Evolutionary conservation across 1,140 invertebrate genomes (phyloP), one percentile per base, ranked within the genome.

Genomic region (Scaptodrosophila lebanonensis): DNA sequence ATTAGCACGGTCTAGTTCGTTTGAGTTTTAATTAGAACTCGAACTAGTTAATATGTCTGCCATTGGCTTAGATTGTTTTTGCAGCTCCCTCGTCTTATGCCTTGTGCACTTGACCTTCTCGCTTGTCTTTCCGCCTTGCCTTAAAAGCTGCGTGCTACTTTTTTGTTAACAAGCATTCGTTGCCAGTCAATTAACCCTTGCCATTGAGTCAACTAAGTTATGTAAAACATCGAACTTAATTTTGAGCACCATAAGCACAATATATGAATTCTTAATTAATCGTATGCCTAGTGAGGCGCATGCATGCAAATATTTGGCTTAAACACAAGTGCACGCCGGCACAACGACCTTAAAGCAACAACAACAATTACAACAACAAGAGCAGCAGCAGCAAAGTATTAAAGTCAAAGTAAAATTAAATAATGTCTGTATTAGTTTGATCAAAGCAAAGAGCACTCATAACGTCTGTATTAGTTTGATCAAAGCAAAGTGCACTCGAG

Each of bases 241-340:
- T 32, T 17, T 33, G 42, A 12, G 30, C 30, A n/a, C 43, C 13
- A 16, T 20, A 44, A 42, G 50, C 48, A 53, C 62, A 61, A 9
- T 13, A 9, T 59, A 57, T 79, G 73, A 72, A 79, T 77, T 68
- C 35, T 44, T 79, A 79, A 77, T 77, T 73, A 54, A 68, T 79
- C 59, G 65, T 65, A 79, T 64, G 73, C 67, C 73, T 58, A 32
- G 64, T 72, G 64, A 58, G 56, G n/a, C n/a, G n/a, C n/a, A n/a
- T n/a, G n/a, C 73, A 73, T 58, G 64, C 73, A 79, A 79, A 73
- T 65, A 77, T 66, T 61, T 36, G 48, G 43, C 49, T 27, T 22
- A 56, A 36, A 38, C 32, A 36, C 56, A 48, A 66, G 45, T 40
- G 45, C 64, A 60, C 64, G 13, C 22, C n/a, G n/a, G 22, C 22